Percentiles rank a stretch among this genome's conserved stretches.
Conservation (phyloP, 1,140 invertebrate genomes). For the Leptopilina clavipes region DNA sequence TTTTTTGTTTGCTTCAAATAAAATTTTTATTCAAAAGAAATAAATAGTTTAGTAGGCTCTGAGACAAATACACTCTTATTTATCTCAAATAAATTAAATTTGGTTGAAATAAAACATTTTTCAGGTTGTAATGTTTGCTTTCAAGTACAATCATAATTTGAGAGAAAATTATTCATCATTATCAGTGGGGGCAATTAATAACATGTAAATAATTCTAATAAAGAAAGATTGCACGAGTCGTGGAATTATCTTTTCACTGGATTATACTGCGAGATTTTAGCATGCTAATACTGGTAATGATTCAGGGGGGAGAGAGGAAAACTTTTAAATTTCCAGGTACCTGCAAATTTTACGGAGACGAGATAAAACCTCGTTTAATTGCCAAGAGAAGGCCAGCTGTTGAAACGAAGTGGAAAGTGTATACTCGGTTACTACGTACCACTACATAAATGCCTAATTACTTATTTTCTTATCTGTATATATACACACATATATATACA, state of each 20-base stretch:
- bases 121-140: too few relatives aligned
- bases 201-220: slow-evolving; percentile 20
- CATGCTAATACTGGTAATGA: background rate
- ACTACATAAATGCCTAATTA: slow-evolving; percentile 57
- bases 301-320: background rate
- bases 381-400: slow-evolving; percentile 58
- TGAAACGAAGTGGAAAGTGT: slow-evolving; percentile 58
- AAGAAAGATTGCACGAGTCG: background rate
- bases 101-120: too few relatives aligned
- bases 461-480: slow-evolving; percentile 54
- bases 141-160: background rate
- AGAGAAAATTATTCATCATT: background rate
- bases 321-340: slow-evolving; percentile 21
- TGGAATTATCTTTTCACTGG: background rate
- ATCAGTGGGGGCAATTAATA: background rate
- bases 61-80: too few relatives aligned
- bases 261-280: slow-evolving; percentile 14
- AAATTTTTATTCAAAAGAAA: too few relatives aligned
- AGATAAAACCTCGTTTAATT: slow-evolving; percentile 57
- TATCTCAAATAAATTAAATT: too few relatives aligned
- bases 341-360: slow-evolving; percentile 53
- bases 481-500: too few relatives aligned
- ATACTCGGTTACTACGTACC: slow-evolving; percentile 56
- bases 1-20: too few relatives aligned
- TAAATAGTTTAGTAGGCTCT: too few relatives aligned